phyloP scores from a whole-genome alignment of 2,797 vertebrate genomes.

The Takifugu ocellatus region DNA sequence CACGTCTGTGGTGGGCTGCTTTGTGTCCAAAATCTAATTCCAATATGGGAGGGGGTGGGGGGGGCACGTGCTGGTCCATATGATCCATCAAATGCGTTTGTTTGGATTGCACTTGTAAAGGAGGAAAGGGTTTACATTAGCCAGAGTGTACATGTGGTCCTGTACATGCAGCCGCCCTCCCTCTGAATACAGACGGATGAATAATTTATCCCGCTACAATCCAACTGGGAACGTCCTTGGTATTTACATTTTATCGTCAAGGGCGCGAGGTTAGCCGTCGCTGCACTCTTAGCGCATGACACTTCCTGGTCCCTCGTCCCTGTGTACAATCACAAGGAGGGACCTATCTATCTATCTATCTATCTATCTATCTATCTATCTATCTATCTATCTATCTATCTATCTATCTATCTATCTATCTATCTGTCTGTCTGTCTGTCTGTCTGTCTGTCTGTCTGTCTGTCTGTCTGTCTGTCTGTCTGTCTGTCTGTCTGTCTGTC shows the following conservation, averaged over 20 bases:
- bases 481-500: too few species aligned
- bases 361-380: too few species aligned
- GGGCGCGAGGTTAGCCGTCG: constrained; percentile 65
- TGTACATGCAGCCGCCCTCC: constrained; percentile 70
- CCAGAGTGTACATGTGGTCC: constrained; percentile 56
- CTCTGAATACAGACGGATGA: constrained; percentile 73
- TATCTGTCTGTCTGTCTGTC: too few species aligned
- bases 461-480: too few species aligned
- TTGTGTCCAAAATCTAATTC: constrained; percentile 47
- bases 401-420: too few species aligned
- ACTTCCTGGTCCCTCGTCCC: constrained; percentile 42
- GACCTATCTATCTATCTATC: neutral
- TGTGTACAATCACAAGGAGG: constrained; percentile 30
- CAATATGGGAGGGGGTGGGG: constrained; percentile 34
- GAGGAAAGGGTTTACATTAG: constrained; percentile 60
- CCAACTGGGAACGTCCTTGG: constrained; percentile 76
- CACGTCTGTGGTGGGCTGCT: constrained; percentile 2
- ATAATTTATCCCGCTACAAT: constrained; percentile 78
- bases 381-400: too few species aligned
- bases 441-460: too few species aligned
- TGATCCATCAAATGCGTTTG: constrained; percentile 61
- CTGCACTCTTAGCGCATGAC: constrained; percentile 65
- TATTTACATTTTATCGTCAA: constrained; percentile 84
- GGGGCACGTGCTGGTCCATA: constrained; percentile 36
- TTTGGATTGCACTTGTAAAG: constrained; percentile 70